Evolutionary conservation across 1,140 invertebrate genomes (phyloP), one percentile per base, ranked within the genome.

Genomic region (Drosophila mojavensis): DNA sequence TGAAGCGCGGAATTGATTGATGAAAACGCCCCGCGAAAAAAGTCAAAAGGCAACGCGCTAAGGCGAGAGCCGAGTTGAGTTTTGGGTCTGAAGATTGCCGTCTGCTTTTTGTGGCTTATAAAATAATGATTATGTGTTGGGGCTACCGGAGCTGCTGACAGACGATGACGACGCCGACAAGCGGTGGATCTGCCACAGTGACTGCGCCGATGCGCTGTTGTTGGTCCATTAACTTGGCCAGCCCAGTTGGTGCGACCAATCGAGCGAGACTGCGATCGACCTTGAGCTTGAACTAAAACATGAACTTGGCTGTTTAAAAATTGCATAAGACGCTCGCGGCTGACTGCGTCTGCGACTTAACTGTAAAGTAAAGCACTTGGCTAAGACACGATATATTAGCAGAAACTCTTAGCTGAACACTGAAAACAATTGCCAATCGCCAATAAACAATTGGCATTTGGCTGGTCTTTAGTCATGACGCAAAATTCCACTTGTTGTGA

Each of bases 271-370:
- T 0, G 6, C 33, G 33, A 65, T 50, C 68, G 78, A 84, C 84
- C 84, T 89, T 89, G 83, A 88, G 84, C 83, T 89, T 88, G 84
- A 88, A 80, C 65, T 84, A 71, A 82, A 75, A 74, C 75, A 81
- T 66, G 64, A 88, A 81, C 65, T 76, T 67, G 77, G 28, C 69
- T 71, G 54, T 26, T 61, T 45, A 26, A 51, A 51, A 81, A 76
- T 79, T 85, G 79, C 82, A 85, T 61, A 85, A 70, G 63, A 24
- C 17, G 63, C 48, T 58, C 17, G 20, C 33, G 51, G 53, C 36
- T 30, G 58, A 60, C 36, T 64, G 43, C 36, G 68, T 20, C 20
- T 17, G 10, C 9, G 64, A 41, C 20, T 60, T 50, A 72, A 63
- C 68, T 41, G 62, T 63, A 62, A 77, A 74, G 26, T 5, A 17